Conservation (phyloP, 1,140 invertebrate genomes). For the Aphelinus certus region DNA sequence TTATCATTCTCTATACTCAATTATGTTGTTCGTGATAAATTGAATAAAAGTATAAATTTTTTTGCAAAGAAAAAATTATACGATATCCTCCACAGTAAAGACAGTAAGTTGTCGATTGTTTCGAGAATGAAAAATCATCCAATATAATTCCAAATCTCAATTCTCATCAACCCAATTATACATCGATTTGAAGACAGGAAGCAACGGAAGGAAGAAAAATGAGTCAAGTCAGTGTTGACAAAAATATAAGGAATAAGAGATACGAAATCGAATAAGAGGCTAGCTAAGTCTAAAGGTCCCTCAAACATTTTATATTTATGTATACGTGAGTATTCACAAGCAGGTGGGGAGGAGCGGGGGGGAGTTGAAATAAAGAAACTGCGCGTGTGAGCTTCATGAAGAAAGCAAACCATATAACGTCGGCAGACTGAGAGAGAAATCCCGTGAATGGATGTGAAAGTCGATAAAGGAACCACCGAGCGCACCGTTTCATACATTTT, state of each 20-base stretch:
- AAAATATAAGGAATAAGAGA: constrained; percentile 10
- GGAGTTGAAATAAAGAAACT: constrained; percentile 5
- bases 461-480: constrained; percentile 9
- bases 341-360: background rate
- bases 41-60: no score
- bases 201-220: background rate
- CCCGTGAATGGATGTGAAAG: constrained; percentile 26
- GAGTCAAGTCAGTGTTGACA: background rate
- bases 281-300: background rate
- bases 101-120: no score
- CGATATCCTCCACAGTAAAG: no score
- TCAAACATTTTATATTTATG: background rate
- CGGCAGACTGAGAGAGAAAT: constrained; percentile 5
- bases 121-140: no score
- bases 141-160: no score
- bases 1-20: no score
- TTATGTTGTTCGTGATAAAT: no score
- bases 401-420: background rate
- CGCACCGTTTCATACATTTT: background rate
- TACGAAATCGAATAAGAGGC: background rate
- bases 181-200: background rate
- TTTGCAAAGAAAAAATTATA: no score
- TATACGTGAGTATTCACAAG: background rate
- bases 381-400: background rate
- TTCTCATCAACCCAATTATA: no score